A percentile compares a stretch with the other conserved stretches of the same genome.
These are phyloP conservation scores for Basileuterus tristriatus DNA, from an alignment of 2,797 vertebrate genomes.

Conservation along the genomic window DNA sequence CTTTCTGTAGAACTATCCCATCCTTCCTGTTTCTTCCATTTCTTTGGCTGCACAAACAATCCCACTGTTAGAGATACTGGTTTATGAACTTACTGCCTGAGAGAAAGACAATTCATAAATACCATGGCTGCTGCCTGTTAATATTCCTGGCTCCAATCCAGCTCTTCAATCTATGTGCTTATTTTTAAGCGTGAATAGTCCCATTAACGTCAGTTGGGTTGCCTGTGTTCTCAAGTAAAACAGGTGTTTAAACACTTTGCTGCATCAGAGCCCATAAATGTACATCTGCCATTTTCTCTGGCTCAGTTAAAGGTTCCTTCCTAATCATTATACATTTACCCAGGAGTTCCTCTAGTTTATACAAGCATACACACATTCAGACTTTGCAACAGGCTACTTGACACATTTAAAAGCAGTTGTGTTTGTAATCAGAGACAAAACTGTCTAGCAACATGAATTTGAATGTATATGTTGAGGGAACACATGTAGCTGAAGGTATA, in stretches of 20 bases:
- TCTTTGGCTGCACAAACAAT: not conserved
- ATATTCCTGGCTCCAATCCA: constrained; percentile 40
- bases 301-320: constrained; percentile 1
- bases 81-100: not conserved
- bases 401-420: constrained; percentile 43
- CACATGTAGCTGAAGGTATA: not conserved
- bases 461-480: not conserved
- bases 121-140: not conserved
- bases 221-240: constrained; percentile 39
- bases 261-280: constrained; percentile 31
- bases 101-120: not conserved
- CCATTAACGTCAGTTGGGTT: constrained; percentile 38
- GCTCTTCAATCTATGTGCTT: constrained; percentile 28
- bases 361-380: not conserved
- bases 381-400: constrained; percentile 38
- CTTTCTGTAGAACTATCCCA: not conserved
- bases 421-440: constrained; percentile 20
- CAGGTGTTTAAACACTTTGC: constrained; percentile 58
- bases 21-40: not conserved
- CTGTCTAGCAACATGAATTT: not conserved
- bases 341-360: constrained; percentile 7
- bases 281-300: constrained; percentile 17
- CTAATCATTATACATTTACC: constrained; percentile 21
- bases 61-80: not conserved
- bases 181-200: constrained; percentile 53